Conservation (phyloP, 1,140 invertebrate genomes). For the Hypothenemus hampei region DNA sequence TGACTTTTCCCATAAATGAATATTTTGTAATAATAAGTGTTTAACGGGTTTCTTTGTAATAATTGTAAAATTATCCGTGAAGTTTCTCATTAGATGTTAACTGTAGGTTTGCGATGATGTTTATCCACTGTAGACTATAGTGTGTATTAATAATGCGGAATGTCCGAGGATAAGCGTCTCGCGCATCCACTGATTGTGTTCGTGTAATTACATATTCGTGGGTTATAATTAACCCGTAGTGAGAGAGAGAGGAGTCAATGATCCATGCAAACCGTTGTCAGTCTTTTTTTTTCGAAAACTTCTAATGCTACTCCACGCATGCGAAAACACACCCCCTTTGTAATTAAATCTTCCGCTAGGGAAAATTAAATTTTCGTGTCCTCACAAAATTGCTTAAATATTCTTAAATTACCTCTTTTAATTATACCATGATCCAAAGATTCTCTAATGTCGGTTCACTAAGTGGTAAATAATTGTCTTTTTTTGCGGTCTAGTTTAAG, state of each 20-base stretch:
- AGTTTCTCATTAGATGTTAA: neutral
- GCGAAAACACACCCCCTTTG: slow-evolving; percentile 30
- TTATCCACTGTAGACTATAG: slow-evolving; percentile 25
- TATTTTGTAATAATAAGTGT: neutral
- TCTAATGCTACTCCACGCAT: slow-evolving; percentile 35
- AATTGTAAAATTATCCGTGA: neutral
- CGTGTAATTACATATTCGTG: slow-evolving; percentile 45
- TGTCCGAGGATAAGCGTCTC: slow-evolving; percentile 42
- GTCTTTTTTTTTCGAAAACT: slow-evolving; percentile 32
- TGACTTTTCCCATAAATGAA: neutral
- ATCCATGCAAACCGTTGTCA: slow-evolving; percentile 41
- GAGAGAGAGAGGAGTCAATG: slow-evolving; percentile 40
- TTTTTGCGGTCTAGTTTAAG: no score
- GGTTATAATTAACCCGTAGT: slow-evolving; percentile 43
- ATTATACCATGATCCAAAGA: neutral
- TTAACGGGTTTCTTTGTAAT: neutral
- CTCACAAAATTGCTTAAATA: slow-evolving; percentile 8
- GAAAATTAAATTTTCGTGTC: slow-evolving; percentile 19
- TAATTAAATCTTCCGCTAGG: slow-evolving; percentile 22
- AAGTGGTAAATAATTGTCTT: neutral
- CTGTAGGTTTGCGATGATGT: no score
- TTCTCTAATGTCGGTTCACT: neutral
- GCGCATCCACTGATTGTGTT: slow-evolving; percentile 45
- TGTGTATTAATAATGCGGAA: slow-evolving; percentile 44
- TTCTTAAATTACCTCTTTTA: slow-evolving; percentile 11